These are phyloP conservation scores for Plagodis dolabraria DNA, from an alignment of 2,888 invertebrate genomes.

Conservation along the genomic window DNA sequence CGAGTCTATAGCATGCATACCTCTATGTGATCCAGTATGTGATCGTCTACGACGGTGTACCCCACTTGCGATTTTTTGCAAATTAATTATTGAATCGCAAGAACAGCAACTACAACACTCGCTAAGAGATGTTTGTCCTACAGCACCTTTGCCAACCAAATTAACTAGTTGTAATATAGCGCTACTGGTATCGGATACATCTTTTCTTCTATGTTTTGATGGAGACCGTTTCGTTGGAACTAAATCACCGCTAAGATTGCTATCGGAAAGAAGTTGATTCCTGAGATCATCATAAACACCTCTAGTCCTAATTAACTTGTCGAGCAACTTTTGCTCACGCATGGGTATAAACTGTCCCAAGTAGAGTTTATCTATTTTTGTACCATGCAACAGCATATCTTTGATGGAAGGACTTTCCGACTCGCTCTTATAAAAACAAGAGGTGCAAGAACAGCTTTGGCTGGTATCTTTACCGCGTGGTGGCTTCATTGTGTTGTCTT, in stretches of 20 bases:
- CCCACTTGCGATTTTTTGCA: background rate
- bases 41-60: background rate
- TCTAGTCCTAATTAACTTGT: slow-evolving; percentile 59
- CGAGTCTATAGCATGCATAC: background rate
- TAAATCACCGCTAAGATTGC: slow-evolving; percentile 44
- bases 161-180: slow-evolving; percentile 1
- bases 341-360: slow-evolving; percentile 55
- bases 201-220: background rate
- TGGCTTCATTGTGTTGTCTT: slow-evolving; percentile 41
- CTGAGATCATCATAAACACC: slow-evolving; percentile 62
- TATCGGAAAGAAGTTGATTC: slow-evolving; percentile 53
- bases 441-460: slow-evolving; percentile 55
- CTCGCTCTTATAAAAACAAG: slow-evolving; percentile 51
- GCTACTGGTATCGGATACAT: slow-evolving; percentile 26
- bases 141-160: slow-evolving; percentile 3
- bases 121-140: slow-evolving; percentile 1
- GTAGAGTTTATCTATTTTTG: slow-evolving; percentile 55
- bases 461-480: slow-evolving; percentile 36
- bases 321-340: slow-evolving; percentile 57
- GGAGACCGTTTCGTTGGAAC: slow-evolving; percentile 9
- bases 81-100: background rate
- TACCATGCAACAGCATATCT: slow-evolving; percentile 44
- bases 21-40: background rate
- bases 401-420: slow-evolving; percentile 49
- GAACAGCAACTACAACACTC: slow-evolving; percentile 8